phyloP scores from a whole-genome alignment of 2,888 invertebrate genomes.

The Gibbula magus region DNA sequence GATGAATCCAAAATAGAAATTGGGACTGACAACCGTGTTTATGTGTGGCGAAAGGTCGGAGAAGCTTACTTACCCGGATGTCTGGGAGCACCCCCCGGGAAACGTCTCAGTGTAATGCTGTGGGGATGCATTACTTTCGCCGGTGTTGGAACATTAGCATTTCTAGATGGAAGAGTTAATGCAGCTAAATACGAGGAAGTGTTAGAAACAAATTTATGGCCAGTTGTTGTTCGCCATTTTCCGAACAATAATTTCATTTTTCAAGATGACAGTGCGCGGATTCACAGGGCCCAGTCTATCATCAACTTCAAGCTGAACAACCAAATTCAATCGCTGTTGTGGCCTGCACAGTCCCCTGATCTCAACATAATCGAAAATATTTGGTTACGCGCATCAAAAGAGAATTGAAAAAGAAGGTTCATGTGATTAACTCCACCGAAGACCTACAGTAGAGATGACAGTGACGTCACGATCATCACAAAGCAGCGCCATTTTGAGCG shows the following conservation, averaged over 20 bases:
- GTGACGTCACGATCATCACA: too few relatives aligned
- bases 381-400: too few relatives aligned
- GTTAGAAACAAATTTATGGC: constrained; percentile 23
- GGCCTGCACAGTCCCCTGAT: too few relatives aligned
- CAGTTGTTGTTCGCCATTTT: constrained; percentile 27
- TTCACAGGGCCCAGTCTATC: not conserved
- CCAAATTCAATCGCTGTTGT: too few relatives aligned
- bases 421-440: too few relatives aligned
- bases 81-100: not conserved
- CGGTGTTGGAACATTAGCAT: constrained; percentile 13
- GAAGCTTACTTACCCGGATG: not conserved
- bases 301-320: not conserved
- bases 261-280: constrained; percentile 18
- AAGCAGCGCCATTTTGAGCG: too few relatives aligned
- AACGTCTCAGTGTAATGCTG: constrained; percentile 17
- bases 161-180: constrained; percentile 22
- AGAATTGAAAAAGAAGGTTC: too few relatives aligned
- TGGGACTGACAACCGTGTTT: not conserved
- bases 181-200: constrained; percentile 5
- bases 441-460: too few relatives aligned
- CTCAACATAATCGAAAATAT: too few relatives aligned
- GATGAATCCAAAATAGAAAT: not conserved
- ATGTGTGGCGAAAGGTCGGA: not conserved
- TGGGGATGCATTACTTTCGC: constrained; percentile 25
- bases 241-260: not conserved